phyloP scores from a whole-genome alignment of 2,113 vertebrate species.

The Zonotrichia leucophrys region DNA sequence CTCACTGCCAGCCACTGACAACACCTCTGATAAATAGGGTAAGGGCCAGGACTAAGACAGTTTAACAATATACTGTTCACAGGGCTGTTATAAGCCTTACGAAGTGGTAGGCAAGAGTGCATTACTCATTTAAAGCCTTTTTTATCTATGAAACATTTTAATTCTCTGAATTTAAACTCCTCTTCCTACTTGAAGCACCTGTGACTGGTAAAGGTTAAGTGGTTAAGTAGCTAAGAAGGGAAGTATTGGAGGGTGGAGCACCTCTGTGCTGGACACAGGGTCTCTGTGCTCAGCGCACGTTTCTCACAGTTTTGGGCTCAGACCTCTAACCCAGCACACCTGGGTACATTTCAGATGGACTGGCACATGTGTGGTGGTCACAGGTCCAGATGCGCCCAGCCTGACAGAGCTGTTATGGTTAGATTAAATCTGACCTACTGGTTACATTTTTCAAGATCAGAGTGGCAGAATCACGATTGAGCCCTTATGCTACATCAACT shows the following conservation, averaged over 20 bases:
- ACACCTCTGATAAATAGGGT: background rate
- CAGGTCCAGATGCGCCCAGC: background rate
- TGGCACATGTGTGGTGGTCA: background rate
- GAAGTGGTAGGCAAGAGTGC: background rate
- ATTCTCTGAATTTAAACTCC: background rate
- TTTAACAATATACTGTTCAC: background rate
- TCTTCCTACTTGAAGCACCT: background rate
- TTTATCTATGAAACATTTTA: background rate
- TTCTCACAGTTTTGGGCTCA: background rate
- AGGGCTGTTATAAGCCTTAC: background rate
- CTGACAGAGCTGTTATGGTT: background rate
- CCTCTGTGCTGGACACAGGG: rapidly evolving
- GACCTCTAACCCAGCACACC: background rate
- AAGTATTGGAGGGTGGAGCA: background rate
- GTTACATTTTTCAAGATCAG: background rate
- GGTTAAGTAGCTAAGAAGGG: background rate
- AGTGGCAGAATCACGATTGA: background rate
- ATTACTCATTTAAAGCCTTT: background rate
- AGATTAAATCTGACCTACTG: background rate
- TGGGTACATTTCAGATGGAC: background rate
- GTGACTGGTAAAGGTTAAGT: background rate
- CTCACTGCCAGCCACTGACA: background rate
- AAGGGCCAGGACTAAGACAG: background rate
- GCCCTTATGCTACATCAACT: background rate
- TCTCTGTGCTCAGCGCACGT: background rate